phyloP scores from a whole-genome alignment of 2,888 invertebrate genomes.

The Drosophila paramelanica region DNA sequence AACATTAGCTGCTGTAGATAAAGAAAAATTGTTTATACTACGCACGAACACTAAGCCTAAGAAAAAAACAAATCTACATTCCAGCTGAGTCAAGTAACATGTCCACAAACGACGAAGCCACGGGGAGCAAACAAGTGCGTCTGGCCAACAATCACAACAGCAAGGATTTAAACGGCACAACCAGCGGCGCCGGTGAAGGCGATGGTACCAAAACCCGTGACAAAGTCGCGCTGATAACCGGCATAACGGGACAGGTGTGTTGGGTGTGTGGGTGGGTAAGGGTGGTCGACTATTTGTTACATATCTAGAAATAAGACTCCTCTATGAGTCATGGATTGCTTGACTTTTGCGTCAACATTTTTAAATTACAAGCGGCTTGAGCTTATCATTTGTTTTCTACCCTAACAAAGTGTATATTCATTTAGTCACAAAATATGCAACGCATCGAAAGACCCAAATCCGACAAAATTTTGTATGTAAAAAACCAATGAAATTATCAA shows the following conservation, averaged over 20 bases:
- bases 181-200: slow-evolving; percentile 13
- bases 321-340: slow-evolving; percentile 36
- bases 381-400: slow-evolving; percentile 3
- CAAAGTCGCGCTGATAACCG: slow-evolving; percentile 94
- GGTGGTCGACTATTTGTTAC: neutral
- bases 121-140: slow-evolving; percentile 59
- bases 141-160: slow-evolving; percentile 39
- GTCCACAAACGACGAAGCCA: slow-evolving; percentile 62
- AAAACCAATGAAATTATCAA: too few relatives aligned
- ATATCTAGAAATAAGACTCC: neutral
- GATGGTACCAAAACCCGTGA: slow-evolving; percentile 32
- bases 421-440: neutral
- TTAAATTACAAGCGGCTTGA: neutral
- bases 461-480: too few relatives aligned
- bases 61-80: slow-evolving; percentile 8
- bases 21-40: slow-evolving; percentile 63
- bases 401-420: neutral
- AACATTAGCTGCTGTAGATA: slow-evolving; percentile 32
- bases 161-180: slow-evolving; percentile 55
- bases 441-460: neutral
- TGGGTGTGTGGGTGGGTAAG: neutral
- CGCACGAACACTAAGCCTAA: slow-evolving; percentile 5
- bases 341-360: neutral
- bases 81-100: slow-evolving; percentile 45
- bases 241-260: slow-evolving; percentile 98